A percentile compares a stretch with the other conserved stretches of the same genome.
These are phyloP conservation scores for Odocoileus virginianus DNA, from an alignment of 2,113 vertebrate genomes.

Conservation along the genomic window DNA sequence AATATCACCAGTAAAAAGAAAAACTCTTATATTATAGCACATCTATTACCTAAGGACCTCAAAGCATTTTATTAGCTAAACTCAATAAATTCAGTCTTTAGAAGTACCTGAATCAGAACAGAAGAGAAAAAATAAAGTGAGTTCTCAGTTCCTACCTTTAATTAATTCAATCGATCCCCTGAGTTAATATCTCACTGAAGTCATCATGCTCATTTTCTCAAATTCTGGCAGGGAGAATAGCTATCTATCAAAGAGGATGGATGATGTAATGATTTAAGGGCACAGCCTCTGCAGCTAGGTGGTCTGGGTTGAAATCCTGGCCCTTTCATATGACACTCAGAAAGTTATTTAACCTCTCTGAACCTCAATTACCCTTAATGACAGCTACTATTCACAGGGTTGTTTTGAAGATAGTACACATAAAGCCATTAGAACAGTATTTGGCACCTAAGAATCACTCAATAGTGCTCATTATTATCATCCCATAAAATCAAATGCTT, in stretches of 20 bases:
- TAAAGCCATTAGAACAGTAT: slow-evolving; percentile 3
- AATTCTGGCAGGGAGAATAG: slow-evolving; percentile 2
- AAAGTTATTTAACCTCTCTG: not conserved
- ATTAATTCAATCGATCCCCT: not conserved
- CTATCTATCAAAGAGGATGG: not conserved
- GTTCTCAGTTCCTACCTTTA: not conserved
- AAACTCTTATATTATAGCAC: not conserved
- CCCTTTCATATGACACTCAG: not conserved
- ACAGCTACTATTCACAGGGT: not conserved
- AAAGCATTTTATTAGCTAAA: slow-evolving; percentile 36
- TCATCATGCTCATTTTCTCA: not conserved
- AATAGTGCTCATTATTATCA: not conserved
- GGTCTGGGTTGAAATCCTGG: not conserved
- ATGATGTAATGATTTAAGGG: not conserved
- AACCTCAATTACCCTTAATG: not conserved
- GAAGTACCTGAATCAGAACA: not conserved
- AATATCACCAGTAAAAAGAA: slow-evolving; percentile 28
- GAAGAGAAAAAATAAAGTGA: not conserved
- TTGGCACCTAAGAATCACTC: slow-evolving; percentile 19
- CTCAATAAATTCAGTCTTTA: not conserved
- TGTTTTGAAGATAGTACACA: not conserved
- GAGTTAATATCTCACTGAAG: slow-evolving; percentile 16
- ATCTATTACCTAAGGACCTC: slow-evolving; percentile 8
- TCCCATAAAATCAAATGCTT: slow-evolving; percentile 11
- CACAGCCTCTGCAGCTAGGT: not conserved